Evolutionary conservation across 2,113 vertebrate genomes (phyloP).

Genomic region (Bombycilla garrulus): DNA sequence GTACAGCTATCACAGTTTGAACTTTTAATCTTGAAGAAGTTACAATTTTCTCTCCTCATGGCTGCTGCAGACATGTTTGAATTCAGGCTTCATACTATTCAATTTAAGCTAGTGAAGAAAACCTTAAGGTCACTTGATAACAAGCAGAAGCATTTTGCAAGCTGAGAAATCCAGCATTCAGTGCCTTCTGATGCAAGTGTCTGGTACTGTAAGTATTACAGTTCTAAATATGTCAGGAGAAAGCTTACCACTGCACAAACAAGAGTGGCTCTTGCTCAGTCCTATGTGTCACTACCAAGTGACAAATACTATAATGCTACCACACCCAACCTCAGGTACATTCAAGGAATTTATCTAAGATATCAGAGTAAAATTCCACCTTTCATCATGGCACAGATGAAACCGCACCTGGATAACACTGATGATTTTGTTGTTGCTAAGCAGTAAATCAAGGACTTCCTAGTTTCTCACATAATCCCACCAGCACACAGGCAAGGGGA

Average conservation of each 20-base stretch:
- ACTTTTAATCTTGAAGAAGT: conserved; percentile 66
- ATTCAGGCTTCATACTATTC: conserved; percentile 47
- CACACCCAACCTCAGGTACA: not conserved
- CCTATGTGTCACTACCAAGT: not conserved
- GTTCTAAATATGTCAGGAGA: not conserved
- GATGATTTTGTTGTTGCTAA: not conserved
- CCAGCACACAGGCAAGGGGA: not conserved
- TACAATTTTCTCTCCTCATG: conserved; percentile 53
- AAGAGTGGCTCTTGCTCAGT: not conserved
- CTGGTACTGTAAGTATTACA: not conserved
- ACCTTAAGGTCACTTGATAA: conserved; percentile 51
- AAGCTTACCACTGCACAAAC: not conserved
- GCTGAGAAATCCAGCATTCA: not conserved
- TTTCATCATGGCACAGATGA: not conserved
- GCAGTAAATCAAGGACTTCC: not conserved
- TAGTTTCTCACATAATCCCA: not conserved
- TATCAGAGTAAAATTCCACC: not conserved
- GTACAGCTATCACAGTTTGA: conserved; percentile 61
- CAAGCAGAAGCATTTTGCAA: not conserved
- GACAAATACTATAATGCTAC: not conserved
- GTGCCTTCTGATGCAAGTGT: not conserved
- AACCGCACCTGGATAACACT: not conserved
- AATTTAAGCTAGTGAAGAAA: conserved; percentile 42
- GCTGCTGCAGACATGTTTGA: not conserved
- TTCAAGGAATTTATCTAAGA: not conserved